Evolutionary conservation across 2,888 invertebrate genomes (phyloP), one percentile per base, ranked within the genome.

Genomic region (Ellobium chinense): DNA sequence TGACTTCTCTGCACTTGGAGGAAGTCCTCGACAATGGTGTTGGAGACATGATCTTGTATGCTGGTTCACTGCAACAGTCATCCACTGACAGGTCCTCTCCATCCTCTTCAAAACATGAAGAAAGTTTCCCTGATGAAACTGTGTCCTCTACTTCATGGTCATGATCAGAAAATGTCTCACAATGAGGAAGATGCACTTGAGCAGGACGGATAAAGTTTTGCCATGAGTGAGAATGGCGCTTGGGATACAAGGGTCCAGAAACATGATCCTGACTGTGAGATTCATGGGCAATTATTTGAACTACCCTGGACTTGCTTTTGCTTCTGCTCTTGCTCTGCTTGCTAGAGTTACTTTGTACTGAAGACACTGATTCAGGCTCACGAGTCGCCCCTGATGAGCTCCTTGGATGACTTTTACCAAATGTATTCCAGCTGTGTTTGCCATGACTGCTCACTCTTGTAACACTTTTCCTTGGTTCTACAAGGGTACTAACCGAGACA

Each of bases 101-200:
- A 36, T 74, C 46, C 5, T 62, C 74, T 21, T 74, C 74, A 62
- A 63, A 63, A 18, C 39, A 63, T 9, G 62, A 62, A 1, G 63
- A 63, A 21, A 73, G 24, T 18, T 62, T 74, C 29, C 63, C 63
- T 12, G 74, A 63, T 1, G 31, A n/a, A 1, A 63, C 24, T 2
- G 74, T 63, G 3, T n/a, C 29, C 24, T 74, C 74, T n/a, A 29
- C 37, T 5, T 39, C 63, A 63, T 46, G 39, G 7, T n/a, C n/a
- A 60, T 9, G 9, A 9, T 46, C 9, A 46, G 46, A 46, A 12
- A 46, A 46, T 46, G n/a, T n/a, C n/a, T n/a, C n/a, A n/a, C n/a
- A n/a, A n/a, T n/a, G n/a, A n/a, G n/a, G n/a, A n/a, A n/a, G n/a
- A n/a, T n/a, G n/a, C n/a, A n/a, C n/a, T n/a, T n/a, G n/a, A n/a